Evolutionary conservation across 1,140 invertebrate species (phyloP).

Genomic region (Homarus americanus): DNA sequence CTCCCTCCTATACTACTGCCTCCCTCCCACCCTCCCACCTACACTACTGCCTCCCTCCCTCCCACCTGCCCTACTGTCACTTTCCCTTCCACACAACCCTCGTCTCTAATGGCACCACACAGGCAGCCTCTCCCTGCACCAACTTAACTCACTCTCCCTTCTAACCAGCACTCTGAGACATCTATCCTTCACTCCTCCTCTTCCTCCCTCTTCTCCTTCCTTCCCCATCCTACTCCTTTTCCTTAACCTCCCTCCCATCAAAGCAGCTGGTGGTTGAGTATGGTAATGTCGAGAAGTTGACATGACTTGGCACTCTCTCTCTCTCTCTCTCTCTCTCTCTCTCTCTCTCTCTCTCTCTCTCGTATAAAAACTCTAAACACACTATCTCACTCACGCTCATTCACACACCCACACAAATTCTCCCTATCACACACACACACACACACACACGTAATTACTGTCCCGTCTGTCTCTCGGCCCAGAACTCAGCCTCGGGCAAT

Average conservation of each 20-base stretch:
- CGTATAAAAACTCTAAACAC: too few relatives aligned
- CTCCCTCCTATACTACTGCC: background rate
- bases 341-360: conserved; percentile 54
- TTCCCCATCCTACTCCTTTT: background rate
- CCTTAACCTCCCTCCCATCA: background rate
- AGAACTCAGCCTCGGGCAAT: background rate
- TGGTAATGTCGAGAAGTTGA: background rate
- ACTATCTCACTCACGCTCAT: background rate
- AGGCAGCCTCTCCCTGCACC: background rate
- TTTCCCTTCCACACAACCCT: background rate
- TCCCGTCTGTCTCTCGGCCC: background rate
- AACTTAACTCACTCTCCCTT: background rate
- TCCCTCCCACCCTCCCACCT: background rate
- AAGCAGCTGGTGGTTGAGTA: background rate
- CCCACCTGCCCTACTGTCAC: background rate
- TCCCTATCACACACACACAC: background rate
- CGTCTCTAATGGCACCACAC: background rate
- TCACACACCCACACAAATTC: too few relatives aligned
- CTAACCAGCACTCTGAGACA: background rate
- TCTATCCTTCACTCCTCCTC: too few relatives aligned
- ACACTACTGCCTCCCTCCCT: background rate
- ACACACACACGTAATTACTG: background rate
- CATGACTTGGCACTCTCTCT: background rate
- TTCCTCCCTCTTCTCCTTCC: background rate
- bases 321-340: conserved; percentile 6